These are phyloP conservation scores for Tetrax tetrax DNA, from an alignment of 2,113 vertebrate species.

Conservation along the genomic window DNA sequence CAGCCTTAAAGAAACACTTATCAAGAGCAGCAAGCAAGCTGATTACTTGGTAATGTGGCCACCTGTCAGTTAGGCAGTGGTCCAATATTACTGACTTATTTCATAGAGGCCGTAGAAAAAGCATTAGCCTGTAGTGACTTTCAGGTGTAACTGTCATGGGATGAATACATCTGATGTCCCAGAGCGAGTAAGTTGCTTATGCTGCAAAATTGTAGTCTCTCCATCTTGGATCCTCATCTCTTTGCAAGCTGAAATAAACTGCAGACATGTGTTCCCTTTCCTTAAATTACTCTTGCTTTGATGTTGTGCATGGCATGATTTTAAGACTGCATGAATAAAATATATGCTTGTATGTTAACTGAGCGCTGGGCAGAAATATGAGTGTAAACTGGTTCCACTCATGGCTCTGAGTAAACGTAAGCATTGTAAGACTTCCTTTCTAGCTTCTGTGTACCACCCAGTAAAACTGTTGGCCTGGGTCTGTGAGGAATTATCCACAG, in stretches of 20 bases:
- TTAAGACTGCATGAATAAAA: background rate
- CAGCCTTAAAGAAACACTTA: slow-evolving; percentile 45
- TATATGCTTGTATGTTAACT: background rate
- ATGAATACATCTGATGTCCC: background rate
- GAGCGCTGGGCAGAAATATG: background rate
- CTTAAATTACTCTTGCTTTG: background rate
- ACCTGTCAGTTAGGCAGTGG: background rate
- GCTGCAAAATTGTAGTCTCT: background rate
- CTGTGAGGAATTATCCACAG: background rate
- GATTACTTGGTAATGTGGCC: slow-evolving; percentile 16
- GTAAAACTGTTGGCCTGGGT: background rate
- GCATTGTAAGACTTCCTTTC: background rate
- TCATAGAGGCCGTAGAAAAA: background rate
- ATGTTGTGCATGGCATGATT: background rate
- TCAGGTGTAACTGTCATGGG: background rate
- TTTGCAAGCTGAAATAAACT: background rate
- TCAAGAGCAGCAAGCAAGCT: slow-evolving; percentile 5
- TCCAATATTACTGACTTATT: background rate
- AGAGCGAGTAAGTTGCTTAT: background rate
- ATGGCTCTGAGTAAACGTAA: background rate
- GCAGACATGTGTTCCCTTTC: background rate
- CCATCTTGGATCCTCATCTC: background rate
- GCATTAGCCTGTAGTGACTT: background rate
- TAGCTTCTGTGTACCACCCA: background rate
- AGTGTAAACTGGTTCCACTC: background rate